Evolutionary conservation across 2,888 invertebrate genomes (phyloP), one percentile per base, ranked within the genome.

Genomic region (Rhagonycha lutea): DNA sequence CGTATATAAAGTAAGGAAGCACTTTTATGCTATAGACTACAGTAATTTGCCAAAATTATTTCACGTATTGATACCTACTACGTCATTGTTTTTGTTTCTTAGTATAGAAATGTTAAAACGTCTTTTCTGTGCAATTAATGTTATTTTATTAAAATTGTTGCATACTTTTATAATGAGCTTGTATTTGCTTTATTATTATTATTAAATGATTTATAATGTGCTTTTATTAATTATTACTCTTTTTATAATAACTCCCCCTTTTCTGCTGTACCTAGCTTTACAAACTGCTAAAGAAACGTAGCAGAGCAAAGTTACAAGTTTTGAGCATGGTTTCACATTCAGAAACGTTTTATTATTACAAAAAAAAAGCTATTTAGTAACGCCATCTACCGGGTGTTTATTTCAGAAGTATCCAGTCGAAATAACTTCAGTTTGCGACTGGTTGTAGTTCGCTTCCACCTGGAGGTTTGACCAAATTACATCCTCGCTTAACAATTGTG

Each of bases 401-500:
- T n/a, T n/a, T n/a, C n/a, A n/a, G n/a, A n/a, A n/a, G n/a, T n/a
- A n/a, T n/a, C n/a, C n/a, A n/a, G n/a, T n/a, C n/a, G n/a, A n/a
- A n/a, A n/a, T n/a, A n/a, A n/a, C 91, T 99, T 79, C 99, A 99
- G 90, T 99, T 99, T 88, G 97, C 98, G 67, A 99, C 99, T 1
- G 99, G 99, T 72, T 99, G 99, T 90, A 98, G 98, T 83, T 97
- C 97, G 76, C 90, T 99, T 85, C 99, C 99, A 77, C 99, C 99
- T 70, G 99, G 99, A 82, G 98, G 98, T 23, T 91, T 99, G 80
- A 97, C 98, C 80, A 99, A 99, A 90, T 91, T 99, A 78, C 97
- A 98, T 88, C 99, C 99, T 11, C 91, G 98, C 76, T 92, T 99
- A 81, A 99, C 99, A 1, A 94, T 99, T 72, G 99, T 99, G 63